Conservation (phyloP, 2,888 invertebrate genomes). For the Micoletzkya japonica region DNA sequence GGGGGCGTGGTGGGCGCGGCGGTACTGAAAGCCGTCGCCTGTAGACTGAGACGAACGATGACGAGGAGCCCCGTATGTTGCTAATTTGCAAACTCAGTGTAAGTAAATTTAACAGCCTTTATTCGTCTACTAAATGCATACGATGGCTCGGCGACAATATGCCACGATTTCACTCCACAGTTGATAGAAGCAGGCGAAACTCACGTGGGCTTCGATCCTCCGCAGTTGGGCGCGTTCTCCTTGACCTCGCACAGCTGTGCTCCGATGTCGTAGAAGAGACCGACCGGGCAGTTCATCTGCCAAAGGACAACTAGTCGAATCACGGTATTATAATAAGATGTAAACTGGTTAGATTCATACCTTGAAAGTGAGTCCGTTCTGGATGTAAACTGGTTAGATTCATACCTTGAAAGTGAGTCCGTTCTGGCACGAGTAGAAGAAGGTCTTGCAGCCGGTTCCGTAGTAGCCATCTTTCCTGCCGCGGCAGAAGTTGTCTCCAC, state of each 20-base stretch:
- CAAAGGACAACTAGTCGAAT: background rate
- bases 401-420: slow-evolving; percentile 20
- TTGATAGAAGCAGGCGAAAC: too few species aligned
- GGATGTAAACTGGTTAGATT: too few species aligned
- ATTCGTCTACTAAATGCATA: too few species aligned
- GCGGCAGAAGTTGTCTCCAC: slow-evolving; percentile 11
- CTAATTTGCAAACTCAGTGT: too few species aligned
- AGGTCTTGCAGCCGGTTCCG: slow-evolving; percentile 10
- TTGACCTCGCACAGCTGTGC: slow-evolving; percentile 28
- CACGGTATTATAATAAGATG: background rate
- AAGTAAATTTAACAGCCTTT: too few species aligned
- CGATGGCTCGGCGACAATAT: too few species aligned
- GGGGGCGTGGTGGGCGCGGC: background rate
- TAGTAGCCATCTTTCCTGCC: slow-evolving; percentile 20
- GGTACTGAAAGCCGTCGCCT: too few species aligned
- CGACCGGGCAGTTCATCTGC: slow-evolving; percentile 34
- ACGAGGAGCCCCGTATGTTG: too few species aligned
- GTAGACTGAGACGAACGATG: too few species aligned
- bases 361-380: background rate
- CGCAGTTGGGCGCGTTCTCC: slow-evolving; percentile 31
- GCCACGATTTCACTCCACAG: too few species aligned
- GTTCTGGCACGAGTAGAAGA: slow-evolving; percentile 18
- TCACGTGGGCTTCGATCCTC: slow-evolving; percentile 28
- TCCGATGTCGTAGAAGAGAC: slow-evolving; percentile 31
- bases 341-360: background rate